Conservation (phyloP, 1,140 invertebrate genomes). For the Atopsyche davidsoni region DNA sequence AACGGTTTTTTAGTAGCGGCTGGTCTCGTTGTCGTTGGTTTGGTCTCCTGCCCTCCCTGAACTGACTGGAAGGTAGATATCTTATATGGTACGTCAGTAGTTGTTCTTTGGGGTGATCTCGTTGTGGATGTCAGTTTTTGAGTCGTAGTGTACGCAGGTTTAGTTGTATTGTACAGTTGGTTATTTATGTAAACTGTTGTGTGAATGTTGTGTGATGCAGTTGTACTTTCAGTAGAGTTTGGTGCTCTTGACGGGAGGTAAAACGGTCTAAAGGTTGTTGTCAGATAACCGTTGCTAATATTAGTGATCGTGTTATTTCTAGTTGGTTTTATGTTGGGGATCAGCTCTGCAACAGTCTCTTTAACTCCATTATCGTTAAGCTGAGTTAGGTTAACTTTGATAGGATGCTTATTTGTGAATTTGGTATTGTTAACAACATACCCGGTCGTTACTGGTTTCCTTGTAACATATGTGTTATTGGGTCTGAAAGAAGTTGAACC, state of each 20-base stretch:
- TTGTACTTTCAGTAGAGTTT: slow-evolving; percentile 28
- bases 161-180: slow-evolving; percentile 27
- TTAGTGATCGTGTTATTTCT: slow-evolving; percentile 9
- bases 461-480: slow-evolving; percentile 16
- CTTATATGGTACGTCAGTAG: slow-evolving; percentile 42
- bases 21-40: slow-evolving; percentile 34
- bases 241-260: slow-evolving; percentile 12
- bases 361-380: slow-evolving; percentile 8
- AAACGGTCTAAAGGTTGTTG: slow-evolving; percentile 16
- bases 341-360: slow-evolving; percentile 10
- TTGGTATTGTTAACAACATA: slow-evolving; percentile 15
- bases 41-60: slow-evolving; percentile 35
- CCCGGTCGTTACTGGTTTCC: slow-evolving; percentile 20
- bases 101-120: slow-evolving; percentile 25
- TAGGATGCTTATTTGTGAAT: slow-evolving; percentile 3
- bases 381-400: slow-evolving; percentile 10
- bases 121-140: slow-evolving; percentile 23
- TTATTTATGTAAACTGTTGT: slow-evolving; percentile 25
- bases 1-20: slow-evolving; percentile 35
- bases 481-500: slow-evolving; percentile 10
- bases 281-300: background rate
- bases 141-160: slow-evolving; percentile 31
- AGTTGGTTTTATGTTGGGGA: slow-evolving; percentile 17
- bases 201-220: slow-evolving; percentile 22
- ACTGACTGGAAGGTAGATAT: slow-evolving; percentile 50